phyloP scores from a whole-genome alignment of 2,888 invertebrate genomes.

The Invenusta paracnida region DNA sequence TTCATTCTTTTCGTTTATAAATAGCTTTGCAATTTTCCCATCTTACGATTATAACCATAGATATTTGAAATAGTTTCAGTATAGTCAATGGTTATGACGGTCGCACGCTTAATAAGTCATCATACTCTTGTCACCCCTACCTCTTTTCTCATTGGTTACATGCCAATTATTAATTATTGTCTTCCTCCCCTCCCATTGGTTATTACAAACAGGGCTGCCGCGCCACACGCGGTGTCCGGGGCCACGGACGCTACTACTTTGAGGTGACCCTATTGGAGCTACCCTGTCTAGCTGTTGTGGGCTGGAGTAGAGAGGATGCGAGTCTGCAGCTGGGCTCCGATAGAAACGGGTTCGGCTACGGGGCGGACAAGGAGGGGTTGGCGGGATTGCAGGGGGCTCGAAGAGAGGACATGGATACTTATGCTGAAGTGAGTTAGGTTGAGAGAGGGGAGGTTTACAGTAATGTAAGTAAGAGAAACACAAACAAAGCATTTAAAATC shows the following conservation, averaged over 20 bases:
- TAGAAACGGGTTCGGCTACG: constrained; percentile 96
- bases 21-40: too few relatives aligned
- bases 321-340: constrained; percentile 72
- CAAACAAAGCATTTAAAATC: too few relatives aligned
- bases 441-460: too few relatives aligned
- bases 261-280: constrained; percentile 68
- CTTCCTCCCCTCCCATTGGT: neutral
- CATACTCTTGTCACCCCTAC: too few relatives aligned
- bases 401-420: constrained; percentile 73
- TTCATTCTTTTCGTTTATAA: too few relatives aligned
- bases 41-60: too few relatives aligned
- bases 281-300: constrained; percentile 91
- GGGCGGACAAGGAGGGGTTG: constrained; percentile 65
- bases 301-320: constrained; percentile 86
- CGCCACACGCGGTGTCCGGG: constrained; percentile 27
- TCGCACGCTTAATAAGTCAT: too few relatives aligned
- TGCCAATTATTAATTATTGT: too few relatives aligned
- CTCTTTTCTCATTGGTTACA: too few relatives aligned
- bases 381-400: neutral
- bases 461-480: too few relatives aligned
- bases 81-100: too few relatives aligned
- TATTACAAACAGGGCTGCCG: neutral
- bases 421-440: constrained; percentile 82
- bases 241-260: constrained; percentile 38
- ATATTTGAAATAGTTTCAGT: too few relatives aligned